Base-by-base conservation (phyloP, 2,888 invertebrate genomes). In the Stenodema calcarata region DNA sequence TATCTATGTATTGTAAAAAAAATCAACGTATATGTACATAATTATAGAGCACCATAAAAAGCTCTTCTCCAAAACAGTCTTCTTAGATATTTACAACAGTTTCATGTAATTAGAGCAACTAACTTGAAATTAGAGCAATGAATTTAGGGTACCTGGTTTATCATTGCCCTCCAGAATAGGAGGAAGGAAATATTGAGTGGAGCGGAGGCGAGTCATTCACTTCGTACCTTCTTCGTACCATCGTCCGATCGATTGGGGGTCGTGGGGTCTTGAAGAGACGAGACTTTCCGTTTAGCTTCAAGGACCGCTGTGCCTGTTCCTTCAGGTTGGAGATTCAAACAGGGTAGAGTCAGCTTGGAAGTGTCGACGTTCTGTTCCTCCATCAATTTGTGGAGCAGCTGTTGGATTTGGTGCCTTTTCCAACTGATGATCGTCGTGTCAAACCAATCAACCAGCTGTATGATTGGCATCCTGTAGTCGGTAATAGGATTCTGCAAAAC, bases 351-450 rank as follows among this genome's bases (percentile, higher is more conserved):
- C 80, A 93, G 91, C 89, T 94, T 90, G 12, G 89, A 92, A 87
- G 93, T 93, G 89, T 95, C 94, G 88, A 94, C 93, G 90, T 95
- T 95, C 88, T 94, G 94, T 90, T 94, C 93, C 88, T 94, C 92
- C 94, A 97, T 96, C 28, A 98, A 92, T 54, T 92, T 91, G 90
- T 95, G 94, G 81, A 98, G 93, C 87, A 98, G 92, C 88, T 94
- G 93, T 44, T 96, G 95, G 89, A 98, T 95, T 89, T 97, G 96
- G 91, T 96, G 96, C 86, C 98, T 93, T 92, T 98, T 98, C 86
- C 94, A 93, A 1, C 95, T 95, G 0, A 98, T 96, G 3, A 94
- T 92, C 87, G 96, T 94, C 90, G 95, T 95, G 35, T 80, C 81
- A 91, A 98, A 98, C 98, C 98, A 98, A 90, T 94, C 94, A 84